Evolutionary conservation across 2,797 vertebrate species (phyloP).

Genomic region (Gymnocypris eckloni): DNA sequence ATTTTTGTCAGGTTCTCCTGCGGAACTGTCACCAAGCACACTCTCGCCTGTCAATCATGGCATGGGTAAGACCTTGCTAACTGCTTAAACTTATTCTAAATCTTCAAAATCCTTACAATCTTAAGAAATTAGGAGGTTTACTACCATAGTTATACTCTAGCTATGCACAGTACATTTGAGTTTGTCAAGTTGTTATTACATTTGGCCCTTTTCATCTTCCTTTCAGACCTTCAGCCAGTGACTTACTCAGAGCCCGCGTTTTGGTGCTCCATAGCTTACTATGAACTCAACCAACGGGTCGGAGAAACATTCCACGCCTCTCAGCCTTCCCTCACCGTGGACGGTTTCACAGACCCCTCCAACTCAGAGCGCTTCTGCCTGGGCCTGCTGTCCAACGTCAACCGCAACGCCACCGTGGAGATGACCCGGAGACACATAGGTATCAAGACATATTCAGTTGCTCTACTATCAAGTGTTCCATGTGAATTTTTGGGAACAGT

Average conservation of each 20-base stretch:
- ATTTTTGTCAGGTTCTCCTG: constrained; percentile 87
- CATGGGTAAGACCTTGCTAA: constrained; percentile 81
- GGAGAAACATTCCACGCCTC: constrained; percentile 98
- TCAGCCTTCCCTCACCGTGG: constrained; percentile 94
- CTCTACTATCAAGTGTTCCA: neutral
- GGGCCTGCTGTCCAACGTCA: constrained; percentile 95
- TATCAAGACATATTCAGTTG: constrained; percentile 60
- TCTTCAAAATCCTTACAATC: neutral
- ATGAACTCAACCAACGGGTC: constrained; percentile 96
- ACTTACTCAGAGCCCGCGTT: constrained; percentile 98
- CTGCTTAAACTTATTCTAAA: neutral
- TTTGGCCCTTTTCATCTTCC: neutral
- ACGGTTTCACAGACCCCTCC: constrained; percentile 97
- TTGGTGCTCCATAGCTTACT: constrained; percentile 99
- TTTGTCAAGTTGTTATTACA: neutral
- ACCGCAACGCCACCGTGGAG: constrained; percentile 96
- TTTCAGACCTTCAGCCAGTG: constrained; percentile 93
- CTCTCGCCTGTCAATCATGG: constrained; percentile 95
- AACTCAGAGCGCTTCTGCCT: constrained; percentile 97
- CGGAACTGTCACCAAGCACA: constrained; percentile 93
- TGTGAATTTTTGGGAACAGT: neutral
- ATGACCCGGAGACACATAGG: constrained; percentile 99
- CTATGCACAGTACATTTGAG: neutral
- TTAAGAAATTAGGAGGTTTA: neutral
- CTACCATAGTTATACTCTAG: neutral